Evolutionary conservation across 2,888 invertebrate genomes (phyloP).

Genomic region (Syrista parreyssii): DNA sequence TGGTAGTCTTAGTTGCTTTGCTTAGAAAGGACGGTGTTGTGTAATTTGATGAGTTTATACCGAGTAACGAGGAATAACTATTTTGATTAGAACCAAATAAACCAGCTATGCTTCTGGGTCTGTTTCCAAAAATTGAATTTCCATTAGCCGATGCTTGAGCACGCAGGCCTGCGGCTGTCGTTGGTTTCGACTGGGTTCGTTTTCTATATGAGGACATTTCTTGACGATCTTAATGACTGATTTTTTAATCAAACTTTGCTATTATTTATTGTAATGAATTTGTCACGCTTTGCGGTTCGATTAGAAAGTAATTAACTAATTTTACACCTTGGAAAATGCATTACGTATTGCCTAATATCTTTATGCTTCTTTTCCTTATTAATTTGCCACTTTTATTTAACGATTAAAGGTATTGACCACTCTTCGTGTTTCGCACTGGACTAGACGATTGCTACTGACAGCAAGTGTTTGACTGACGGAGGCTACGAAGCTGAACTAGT

Average conservation of each 20-base stretch:
- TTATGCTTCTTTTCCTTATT: background rate
- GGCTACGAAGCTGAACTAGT: conserved; percentile 44
- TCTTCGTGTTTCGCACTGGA: background rate
- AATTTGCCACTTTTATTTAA: background rate
- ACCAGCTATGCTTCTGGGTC: conserved; percentile 58
- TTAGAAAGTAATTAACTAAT: background rate
- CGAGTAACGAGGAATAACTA: conserved; percentile 54
- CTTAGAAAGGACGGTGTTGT: conserved; percentile 45
- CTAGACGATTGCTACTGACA: conserved; percentile 43
- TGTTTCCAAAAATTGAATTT: conserved; percentile 62
- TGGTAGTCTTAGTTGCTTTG: conserved; percentile 40
- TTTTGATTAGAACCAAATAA: conserved; percentile 55
- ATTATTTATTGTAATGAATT: background rate
- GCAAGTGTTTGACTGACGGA: conserved; percentile 61
- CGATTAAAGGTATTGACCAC: background rate
- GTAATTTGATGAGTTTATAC: conserved; percentile 49
- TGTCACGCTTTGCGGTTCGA: background rate
- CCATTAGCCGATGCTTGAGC: conserved; percentile 65
- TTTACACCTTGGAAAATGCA: background rate
- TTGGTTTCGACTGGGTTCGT: conserved; percentile 60
- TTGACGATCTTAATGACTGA: background rate
- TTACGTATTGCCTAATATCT: background rate
- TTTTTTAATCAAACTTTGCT: background rate
- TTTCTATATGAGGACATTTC: conserved; percentile 62
- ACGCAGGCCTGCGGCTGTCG: conserved; percentile 61